Conservation (phyloP, 2,888 invertebrate species). For the Andrena praecox region DNA sequence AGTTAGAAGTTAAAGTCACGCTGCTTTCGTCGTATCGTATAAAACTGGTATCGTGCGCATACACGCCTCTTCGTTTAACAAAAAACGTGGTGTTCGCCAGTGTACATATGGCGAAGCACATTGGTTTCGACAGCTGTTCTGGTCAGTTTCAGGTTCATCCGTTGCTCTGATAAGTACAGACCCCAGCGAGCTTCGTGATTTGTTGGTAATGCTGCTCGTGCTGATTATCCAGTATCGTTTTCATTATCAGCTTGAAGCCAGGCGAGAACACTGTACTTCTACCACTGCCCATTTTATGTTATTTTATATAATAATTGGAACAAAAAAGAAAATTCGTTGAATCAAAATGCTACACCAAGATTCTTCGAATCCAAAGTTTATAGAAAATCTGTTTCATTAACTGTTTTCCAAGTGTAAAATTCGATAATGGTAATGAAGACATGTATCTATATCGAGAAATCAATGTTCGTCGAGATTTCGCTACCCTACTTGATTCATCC, state of each 20-base stretch:
- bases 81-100: slow-evolving; percentile 7
- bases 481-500: no score
- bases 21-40: not conserved
- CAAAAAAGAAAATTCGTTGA: no score
- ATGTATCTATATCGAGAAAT: no score
- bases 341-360: no score
- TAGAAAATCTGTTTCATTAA: no score
- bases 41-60: slow-evolving; percentile 2
- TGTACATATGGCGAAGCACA: slow-evolving; percentile 5
- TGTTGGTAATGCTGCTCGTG: slow-evolving; percentile 11
- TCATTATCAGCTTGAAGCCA: not conserved
- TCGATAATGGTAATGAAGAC: no score
- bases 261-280: not conserved
- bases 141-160: slow-evolving; percentile 31
- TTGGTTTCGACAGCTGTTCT: slow-evolving; percentile 44
- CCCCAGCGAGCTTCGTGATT: slow-evolving; percentile 24
- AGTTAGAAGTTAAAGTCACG: not conserved
- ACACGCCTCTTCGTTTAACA: slow-evolving; percentile 16
- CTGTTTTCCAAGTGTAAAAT: no score
- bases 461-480: no score
- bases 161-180: slow-evolving; percentile 25
- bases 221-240: slow-evolving; percentile 5
- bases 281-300: not conserved
- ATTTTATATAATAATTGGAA: no score
- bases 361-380: no score